Conservation (phyloP, 2,888 invertebrate species). For the Notodonta dromedarius region DNA sequence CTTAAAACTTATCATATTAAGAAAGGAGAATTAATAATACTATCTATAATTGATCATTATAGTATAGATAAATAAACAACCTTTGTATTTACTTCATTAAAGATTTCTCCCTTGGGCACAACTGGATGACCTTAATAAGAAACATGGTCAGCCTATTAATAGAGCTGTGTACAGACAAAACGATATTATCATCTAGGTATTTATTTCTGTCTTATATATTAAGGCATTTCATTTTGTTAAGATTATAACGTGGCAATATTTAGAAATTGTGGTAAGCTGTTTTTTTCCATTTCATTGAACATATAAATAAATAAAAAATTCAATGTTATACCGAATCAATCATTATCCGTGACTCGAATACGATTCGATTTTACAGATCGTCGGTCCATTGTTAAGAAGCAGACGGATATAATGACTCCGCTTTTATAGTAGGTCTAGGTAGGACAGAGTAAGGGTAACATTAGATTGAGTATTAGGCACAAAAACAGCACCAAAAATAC, state of each 20-base stretch:
- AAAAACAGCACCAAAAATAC: too few species aligned
- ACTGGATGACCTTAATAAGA: not conserved
- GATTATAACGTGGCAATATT: too few species aligned
- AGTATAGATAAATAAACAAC: too few species aligned
- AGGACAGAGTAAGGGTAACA: too few species aligned
- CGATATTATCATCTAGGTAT: not conserved
- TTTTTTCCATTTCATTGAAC: not conserved
- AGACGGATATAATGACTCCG: too few species aligned
- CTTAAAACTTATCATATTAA: too few species aligned
- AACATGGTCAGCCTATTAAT: not conserved
- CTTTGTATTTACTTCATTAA: not conserved
- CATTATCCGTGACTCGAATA: not conserved
- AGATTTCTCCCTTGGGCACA: conserved; percentile 2
- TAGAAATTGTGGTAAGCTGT: not conserved
- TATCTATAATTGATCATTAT: too few species aligned
- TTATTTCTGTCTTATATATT: not conserved
- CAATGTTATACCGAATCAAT: not conserved
- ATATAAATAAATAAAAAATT: not conserved
- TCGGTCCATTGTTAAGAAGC: too few species aligned
- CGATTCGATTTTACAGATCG: too few species aligned
- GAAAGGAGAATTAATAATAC: too few species aligned
- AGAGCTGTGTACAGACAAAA: not conserved
- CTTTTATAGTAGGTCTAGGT: too few species aligned
- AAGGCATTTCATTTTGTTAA: not conserved
- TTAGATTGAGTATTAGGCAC: too few species aligned